A percentile compares a stretch with the other conserved stretches of the same genome.
Evolutionary conservation across 1,140 invertebrate genomes (phyloP).

Genomic region (Pogonognathellus flavescens): DNA sequence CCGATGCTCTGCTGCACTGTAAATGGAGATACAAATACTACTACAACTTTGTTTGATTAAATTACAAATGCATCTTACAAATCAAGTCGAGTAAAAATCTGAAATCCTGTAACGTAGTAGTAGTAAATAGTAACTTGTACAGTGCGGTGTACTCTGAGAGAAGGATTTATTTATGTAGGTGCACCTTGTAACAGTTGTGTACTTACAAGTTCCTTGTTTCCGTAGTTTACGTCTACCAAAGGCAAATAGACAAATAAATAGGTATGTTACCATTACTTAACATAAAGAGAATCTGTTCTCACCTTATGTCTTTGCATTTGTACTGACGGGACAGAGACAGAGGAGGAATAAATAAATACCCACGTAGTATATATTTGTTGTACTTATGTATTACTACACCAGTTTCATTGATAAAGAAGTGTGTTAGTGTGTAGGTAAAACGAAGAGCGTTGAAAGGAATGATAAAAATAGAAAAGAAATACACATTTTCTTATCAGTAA

Average conservation of each 20-base stretch:
- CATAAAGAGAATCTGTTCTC: too few relatives aligned
- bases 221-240: too few relatives aligned
- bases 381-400: too few relatives aligned
- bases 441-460: background rate
- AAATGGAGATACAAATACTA: background rate
- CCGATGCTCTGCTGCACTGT: background rate
- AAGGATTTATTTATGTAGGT: background rate
- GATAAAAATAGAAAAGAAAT: background rate
- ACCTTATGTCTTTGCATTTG: too few relatives aligned
- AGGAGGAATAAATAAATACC: too few relatives aligned
- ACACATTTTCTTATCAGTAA: conserved; percentile 25
- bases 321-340: too few relatives aligned
- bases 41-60: conserved; percentile 7
- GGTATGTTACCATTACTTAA: too few relatives aligned
- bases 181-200: background rate
- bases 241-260: too few relatives aligned
- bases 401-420: too few relatives aligned
- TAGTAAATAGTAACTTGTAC: background rate
- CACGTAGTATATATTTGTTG: too few relatives aligned
- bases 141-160: background rate
- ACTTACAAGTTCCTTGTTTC: background rate
- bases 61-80: conserved; percentile 13
- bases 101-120: background rate
- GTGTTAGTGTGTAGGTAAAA: too few relatives aligned
- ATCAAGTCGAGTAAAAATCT: conserved; percentile 8